These are phyloP conservation scores for Probosciger aterrimus DNA, from an alignment of 2,113 vertebrate species.

Conservation along the genomic window DNA sequence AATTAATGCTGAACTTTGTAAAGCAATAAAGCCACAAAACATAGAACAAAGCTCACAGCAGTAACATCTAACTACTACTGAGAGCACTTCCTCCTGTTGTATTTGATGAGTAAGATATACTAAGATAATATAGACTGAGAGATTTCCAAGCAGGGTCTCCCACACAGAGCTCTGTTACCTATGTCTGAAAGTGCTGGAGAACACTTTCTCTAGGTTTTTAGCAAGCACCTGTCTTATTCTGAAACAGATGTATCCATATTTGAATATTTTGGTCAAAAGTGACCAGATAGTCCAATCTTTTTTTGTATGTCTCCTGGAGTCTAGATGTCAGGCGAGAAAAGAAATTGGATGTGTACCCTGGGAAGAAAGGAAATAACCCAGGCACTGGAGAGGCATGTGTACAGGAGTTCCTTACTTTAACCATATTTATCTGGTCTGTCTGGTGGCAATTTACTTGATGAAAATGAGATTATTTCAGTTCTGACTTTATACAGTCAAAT, in stretches of 20 bases:
- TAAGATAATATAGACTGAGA: not conserved
- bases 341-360: not conserved
- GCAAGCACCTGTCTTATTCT: not conserved
- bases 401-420: not conserved
- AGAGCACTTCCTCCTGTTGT: not conserved
- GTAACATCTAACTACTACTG: not conserved
- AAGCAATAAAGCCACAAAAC: slow-evolving; percentile 25
- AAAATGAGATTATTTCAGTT: not conserved
- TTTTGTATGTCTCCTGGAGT: not conserved
- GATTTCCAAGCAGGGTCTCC: not conserved
- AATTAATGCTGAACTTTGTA: slow-evolving; percentile 43
- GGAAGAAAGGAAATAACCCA: not conserved
- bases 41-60: not conserved
- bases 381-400: not conserved
- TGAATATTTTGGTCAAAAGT: not conserved
- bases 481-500: not conserved
- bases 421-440: not conserved
- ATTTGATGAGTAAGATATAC: not conserved
- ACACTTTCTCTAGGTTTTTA: fast-evolving
- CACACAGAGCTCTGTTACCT: not conserved
- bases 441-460: not conserved
- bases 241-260: not conserved
- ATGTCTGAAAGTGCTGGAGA: not conserved
- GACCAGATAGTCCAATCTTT: not conserved
- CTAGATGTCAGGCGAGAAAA: not conserved